Evolutionary conservation across 2,113 vertebrate genomes (phyloP).

Genomic region (Oenanthe oenanthe): DNA sequence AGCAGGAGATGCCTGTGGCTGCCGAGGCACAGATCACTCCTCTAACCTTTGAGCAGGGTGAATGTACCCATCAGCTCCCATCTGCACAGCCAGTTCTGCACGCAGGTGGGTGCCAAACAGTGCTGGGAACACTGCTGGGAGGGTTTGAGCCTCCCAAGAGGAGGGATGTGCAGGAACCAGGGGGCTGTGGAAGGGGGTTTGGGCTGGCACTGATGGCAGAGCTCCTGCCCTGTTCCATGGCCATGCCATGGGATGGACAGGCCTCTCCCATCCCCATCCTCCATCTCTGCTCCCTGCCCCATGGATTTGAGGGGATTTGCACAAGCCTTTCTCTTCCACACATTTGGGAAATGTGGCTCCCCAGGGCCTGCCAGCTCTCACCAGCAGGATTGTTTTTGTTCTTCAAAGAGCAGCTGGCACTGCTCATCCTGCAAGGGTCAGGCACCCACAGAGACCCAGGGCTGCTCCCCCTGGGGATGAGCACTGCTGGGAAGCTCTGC

Average conservation of each 20-base stretch:
- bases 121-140: not conserved
- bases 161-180: not conserved
- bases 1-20: not conserved
- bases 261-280: not conserved
- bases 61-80: accelerated
- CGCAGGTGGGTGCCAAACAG: not conserved
- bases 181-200: accelerated
- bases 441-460: not conserved
- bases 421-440: not conserved
- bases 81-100: not conserved
- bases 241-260: accelerated
- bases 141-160: not conserved
- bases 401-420: conserved; percentile 35
- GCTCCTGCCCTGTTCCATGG: accelerated
- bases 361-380: not conserved
- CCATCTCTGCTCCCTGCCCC: not conserved
- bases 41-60: not conserved
- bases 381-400: not conserved
- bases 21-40: not conserved
- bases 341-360: not conserved
- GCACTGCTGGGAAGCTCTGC: not conserved
- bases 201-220: not conserved
- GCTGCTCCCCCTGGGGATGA: not conserved
- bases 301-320: not conserved
- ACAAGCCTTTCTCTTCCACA: not conserved